Percentiles rank a stretch among this genome's conserved stretches.
Evolutionary conservation across 2,797 vertebrate genomes (phyloP).

Genomic region (Rallus crepitans): DNA sequence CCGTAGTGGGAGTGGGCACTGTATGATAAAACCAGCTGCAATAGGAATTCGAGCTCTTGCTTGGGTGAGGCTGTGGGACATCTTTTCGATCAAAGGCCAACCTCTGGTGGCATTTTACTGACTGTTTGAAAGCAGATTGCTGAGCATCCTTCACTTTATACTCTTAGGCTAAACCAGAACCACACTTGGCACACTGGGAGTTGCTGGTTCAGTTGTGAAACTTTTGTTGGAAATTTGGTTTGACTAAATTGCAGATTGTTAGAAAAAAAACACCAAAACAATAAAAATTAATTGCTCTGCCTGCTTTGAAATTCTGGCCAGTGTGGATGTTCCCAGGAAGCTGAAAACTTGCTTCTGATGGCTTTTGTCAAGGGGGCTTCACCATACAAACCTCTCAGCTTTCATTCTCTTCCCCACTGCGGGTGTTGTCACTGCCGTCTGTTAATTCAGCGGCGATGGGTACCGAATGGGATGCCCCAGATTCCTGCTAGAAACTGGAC

Average conservation of each 20-base stretch:
- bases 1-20: not conserved
- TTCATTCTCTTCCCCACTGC: not conserved
- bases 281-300: not conserved
- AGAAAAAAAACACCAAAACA: too few species aligned
- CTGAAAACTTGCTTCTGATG: not conserved
- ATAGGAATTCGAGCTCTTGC: not conserved
- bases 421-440: rapidly evolving
- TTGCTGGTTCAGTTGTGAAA: not conserved
- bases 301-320: not conserved
- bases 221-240: not conserved
- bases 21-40: not conserved
- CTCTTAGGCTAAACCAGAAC: not conserved
- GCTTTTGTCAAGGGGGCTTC: not conserved
- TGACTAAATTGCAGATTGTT: not conserved
- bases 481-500: not conserved
- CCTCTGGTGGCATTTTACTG: not conserved
- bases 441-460: not conserved
- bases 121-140: not conserved
- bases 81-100: not conserved
- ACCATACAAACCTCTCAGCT: not conserved
- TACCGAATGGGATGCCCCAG: not conserved
- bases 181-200: not conserved
- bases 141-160: not conserved
- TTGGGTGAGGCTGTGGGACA: not conserved
- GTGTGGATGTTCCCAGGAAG: not conserved